These are phyloP conservation scores for Linnaemya tessellans DNA, from an alignment of 2,888 invertebrate genomes.

Conservation along the genomic window DNA sequence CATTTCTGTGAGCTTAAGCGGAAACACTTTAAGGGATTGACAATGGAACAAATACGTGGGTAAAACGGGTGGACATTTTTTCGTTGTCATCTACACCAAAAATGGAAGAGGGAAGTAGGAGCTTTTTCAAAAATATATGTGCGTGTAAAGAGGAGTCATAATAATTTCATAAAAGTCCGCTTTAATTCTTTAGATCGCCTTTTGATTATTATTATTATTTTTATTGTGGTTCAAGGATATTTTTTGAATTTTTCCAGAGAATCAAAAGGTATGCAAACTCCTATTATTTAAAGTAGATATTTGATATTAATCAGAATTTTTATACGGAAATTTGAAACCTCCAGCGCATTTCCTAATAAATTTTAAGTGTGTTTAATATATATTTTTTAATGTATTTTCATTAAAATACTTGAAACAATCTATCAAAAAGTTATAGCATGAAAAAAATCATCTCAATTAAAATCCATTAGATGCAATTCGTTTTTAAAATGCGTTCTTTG, in stretches of 20 bases:
- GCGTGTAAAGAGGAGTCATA: neutral
- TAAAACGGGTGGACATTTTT: constrained; percentile 29
- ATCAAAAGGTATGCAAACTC: too few species aligned
- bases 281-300: too few species aligned
- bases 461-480: constrained; percentile 2
- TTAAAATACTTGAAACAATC: constrained; percentile 7
- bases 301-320: too few species aligned
- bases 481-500: neutral
- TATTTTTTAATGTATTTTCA: neutral
- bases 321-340: too few species aligned
- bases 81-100: constrained; percentile 9
- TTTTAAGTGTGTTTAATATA: neutral
- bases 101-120: neutral
- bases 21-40: constrained; percentile 38
- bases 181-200: too few species aligned
- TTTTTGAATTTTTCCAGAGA: too few species aligned
- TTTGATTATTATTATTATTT: too few species aligned
- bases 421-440: neutral
- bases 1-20: constrained; percentile 8
- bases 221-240: neutral
- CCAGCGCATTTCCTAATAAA: too few species aligned
- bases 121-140: neutral
- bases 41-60: constrained; percentile 15
- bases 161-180: too few species aligned
- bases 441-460: constrained; percentile 20